Conservation (phyloP, 2,888 invertebrate genomes). For the Stenurella melanura region DNA sequence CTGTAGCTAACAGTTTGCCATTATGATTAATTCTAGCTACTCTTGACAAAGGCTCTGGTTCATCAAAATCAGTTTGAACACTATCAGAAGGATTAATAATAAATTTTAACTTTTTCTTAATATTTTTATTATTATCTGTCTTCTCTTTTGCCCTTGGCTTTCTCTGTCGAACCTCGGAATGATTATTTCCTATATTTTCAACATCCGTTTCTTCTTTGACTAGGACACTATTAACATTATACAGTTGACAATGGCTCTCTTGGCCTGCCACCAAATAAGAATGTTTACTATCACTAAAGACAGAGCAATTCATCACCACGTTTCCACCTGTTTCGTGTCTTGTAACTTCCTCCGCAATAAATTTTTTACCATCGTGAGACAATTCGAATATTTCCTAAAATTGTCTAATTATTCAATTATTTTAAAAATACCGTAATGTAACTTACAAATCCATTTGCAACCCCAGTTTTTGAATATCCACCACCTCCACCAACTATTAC, state of each 20-base stretch:
- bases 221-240: conserved; percentile 78
- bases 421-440: conserved; percentile 8
- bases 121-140: conserved; percentile 76
- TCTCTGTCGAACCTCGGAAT: conserved; percentile 74
- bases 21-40: conserved; percentile 83
- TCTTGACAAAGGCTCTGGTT: conserved; percentile 88
- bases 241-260: conserved; percentile 92
- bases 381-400: conserved; percentile 94
- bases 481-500: conserved; percentile 98
- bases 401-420: background rate
- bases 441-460: conserved; percentile 97
- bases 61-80: conserved; percentile 89
- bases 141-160: conserved; percentile 76
- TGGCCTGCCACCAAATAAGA: conserved; percentile 92
- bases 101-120: conserved; percentile 80
- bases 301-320: conserved; percentile 94
- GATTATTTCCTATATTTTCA: conserved; percentile 70
- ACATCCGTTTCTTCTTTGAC: conserved; percentile 71
- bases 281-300: conserved; percentile 82
- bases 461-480: conserved; percentile 96
- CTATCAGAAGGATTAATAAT: conserved; percentile 86
- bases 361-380: conserved; percentile 87
- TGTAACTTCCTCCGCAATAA: conserved; percentile 91
- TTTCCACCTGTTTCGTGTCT: conserved; percentile 91
- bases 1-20: conserved; percentile 90